These are phyloP conservation scores for Ectemnius continuus DNA, from an alignment of 2,888 invertebrate genomes.

Conservation along the genomic window DNA sequence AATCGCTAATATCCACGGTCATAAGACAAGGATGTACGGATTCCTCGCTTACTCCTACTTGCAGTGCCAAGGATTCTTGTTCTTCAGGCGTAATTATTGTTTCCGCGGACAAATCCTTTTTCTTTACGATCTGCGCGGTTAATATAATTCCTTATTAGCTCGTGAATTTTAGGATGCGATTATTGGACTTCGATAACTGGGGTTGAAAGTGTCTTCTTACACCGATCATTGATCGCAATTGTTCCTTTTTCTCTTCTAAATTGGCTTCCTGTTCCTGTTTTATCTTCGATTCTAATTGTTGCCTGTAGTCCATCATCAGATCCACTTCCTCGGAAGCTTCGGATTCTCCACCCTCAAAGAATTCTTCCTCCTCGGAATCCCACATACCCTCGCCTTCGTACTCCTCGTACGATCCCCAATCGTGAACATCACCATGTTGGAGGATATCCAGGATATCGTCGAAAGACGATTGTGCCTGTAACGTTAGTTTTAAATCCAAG, in stretches of 20 bases:
- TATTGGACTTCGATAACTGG: too few species aligned
- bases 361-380: conserved; percentile 22
- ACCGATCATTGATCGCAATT: conserved; percentile 48
- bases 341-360: conserved; percentile 20
- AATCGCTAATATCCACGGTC: conserved; percentile 66
- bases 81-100: conserved; percentile 54
- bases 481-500: too few species aligned
- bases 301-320: conserved; percentile 6
- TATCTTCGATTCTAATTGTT: conserved; percentile 16
- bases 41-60: conserved; percentile 37
- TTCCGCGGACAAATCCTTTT: conserved; percentile 36
- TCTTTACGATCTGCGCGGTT: conserved; percentile 15
- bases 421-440: conserved; percentile 15
- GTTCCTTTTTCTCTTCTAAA: conserved; percentile 34
- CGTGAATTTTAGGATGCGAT: too few species aligned
- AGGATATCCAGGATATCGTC: conserved; percentile 11
- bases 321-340: conserved; percentile 22
- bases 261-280: conserved; percentile 21
- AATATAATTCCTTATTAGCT: neutral
- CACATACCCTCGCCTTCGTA: conserved; percentile 26
- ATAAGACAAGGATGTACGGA: conserved; percentile 55
- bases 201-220: conserved; percentile 44
- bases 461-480: too few species aligned
- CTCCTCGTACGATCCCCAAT: conserved; percentile 4
- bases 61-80: neutral